Conservation (phyloP, 2,888 invertebrate species). For the Lasioglossum oenotherae region DNA sequence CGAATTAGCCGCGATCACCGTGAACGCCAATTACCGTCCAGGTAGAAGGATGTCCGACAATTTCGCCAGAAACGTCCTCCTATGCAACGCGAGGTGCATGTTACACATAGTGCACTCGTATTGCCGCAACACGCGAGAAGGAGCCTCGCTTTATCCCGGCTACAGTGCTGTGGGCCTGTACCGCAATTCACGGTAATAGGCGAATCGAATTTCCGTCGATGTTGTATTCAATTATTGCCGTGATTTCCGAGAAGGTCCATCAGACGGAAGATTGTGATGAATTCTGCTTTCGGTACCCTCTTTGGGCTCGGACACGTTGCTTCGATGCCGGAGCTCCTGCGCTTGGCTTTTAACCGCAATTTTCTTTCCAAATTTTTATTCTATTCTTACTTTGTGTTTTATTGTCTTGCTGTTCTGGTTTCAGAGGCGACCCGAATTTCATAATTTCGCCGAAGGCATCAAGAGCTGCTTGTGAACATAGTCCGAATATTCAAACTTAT, state of each 20-base stretch:
- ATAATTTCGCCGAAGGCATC: background rate
- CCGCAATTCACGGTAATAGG: slow-evolving; percentile 14
- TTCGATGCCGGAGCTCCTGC: background rate
- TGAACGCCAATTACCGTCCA: slow-evolving; percentile 51
- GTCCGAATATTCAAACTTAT: too few species aligned
- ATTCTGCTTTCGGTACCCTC: background rate
- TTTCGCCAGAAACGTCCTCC: slow-evolving; percentile 32
- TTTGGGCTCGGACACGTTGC: background rate
- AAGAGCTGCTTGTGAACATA: too few species aligned
- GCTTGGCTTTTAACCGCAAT: background rate
- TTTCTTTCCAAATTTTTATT: background rate
- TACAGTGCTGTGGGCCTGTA: slow-evolving; percentile 1
- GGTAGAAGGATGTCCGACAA: slow-evolving; percentile 41
- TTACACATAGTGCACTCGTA: slow-evolving; percentile 19
- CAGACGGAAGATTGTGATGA: background rate
- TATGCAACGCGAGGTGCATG: slow-evolving; percentile 1
- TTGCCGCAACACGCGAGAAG: slow-evolving; percentile 20
- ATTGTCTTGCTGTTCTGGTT: background rate
- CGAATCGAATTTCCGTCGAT: background rate
- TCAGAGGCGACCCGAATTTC: background rate
- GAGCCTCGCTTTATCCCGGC: background rate
- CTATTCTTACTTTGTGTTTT: background rate
- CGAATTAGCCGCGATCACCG: slow-evolving; percentile 50
- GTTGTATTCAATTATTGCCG: slow-evolving; percentile 14
- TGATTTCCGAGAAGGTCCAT: background rate